Evolutionary conservation across 2,113 vertebrate genomes (phyloP).

Genomic region (Hemicordylus capensis): DNA sequence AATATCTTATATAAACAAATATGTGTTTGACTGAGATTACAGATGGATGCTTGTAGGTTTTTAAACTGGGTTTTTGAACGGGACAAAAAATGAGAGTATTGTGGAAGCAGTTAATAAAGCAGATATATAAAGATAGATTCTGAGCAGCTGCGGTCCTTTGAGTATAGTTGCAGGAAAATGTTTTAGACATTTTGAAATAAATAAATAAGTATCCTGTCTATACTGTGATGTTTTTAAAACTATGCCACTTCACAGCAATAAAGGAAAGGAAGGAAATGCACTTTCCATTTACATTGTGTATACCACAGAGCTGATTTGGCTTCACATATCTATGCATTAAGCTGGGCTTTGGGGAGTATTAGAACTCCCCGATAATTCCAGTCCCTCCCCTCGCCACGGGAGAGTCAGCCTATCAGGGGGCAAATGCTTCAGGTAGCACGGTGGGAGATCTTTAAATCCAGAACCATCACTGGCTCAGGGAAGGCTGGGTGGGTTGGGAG

Average conservation of each 20-base stretch:
- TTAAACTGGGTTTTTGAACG: background rate
- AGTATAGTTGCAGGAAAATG: background rate
- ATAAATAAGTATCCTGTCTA: background rate
- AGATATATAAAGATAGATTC: background rate
- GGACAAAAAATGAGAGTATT: background rate
- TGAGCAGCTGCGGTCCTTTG: too few relatives aligned
- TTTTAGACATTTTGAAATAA: background rate
- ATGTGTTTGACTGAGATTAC: background rate
- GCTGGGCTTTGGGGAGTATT: too few relatives aligned
- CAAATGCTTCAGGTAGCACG: too few relatives aligned
- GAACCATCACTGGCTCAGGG: too few relatives aligned
- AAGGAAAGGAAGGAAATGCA: too few relatives aligned
- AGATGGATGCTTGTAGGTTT: background rate
- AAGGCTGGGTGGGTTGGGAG: too few relatives aligned
- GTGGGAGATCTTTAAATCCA: too few relatives aligned
- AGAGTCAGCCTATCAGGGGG: too few relatives aligned
- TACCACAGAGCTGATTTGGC: background rate
- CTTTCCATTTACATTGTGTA: background rate
- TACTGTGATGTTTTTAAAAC: background rate
- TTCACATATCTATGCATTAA: background rate
- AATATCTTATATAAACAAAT: too few relatives aligned
- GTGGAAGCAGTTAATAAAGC: background rate
- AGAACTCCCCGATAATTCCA: too few relatives aligned
- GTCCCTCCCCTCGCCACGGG: too few relatives aligned
- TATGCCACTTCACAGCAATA: background rate